phyloP scores from a whole-genome alignment of 2,113 vertebrate genomes.

The Pygoscelis antarcticus region DNA sequence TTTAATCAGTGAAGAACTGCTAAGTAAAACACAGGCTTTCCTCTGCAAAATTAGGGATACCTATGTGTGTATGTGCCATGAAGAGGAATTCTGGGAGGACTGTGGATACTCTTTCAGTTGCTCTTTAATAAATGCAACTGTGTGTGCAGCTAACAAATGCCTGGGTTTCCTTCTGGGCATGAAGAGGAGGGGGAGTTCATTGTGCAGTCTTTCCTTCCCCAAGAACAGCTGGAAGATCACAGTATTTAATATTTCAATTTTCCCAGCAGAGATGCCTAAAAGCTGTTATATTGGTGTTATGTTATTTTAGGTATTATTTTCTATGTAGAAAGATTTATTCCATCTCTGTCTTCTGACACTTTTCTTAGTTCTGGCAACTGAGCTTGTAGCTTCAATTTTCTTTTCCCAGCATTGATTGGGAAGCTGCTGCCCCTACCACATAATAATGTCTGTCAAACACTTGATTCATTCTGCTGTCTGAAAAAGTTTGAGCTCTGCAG shows the following conservation, averaged over 20 bases:
- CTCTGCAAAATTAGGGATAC: neutral
- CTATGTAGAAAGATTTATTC: neutral
- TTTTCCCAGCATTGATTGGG: neutral
- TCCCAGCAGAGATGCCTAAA: neutral
- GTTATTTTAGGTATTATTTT: neutral
- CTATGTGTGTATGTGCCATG: neutral
- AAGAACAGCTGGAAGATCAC: neutral
- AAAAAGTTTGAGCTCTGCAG: neutral
- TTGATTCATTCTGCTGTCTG: conserved; percentile 12
- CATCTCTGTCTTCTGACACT: neutral
- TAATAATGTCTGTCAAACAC: neutral
- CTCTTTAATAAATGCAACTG: neutral
- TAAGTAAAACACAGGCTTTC: neutral
- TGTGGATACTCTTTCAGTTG: neutral
- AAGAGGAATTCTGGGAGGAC: neutral
- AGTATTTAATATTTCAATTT: neutral
- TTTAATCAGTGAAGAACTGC: neutral
- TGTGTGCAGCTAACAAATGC: neutral
- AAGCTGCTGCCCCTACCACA: neutral
- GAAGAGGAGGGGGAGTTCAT: neutral
- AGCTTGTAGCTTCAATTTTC: neutral
- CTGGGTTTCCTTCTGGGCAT: neutral
- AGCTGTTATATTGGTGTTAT: neutral
- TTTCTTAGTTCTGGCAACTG: neutral
- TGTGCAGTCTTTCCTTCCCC: neutral